Percentiles rank a stretch among this genome's conserved stretches.
phyloP scores from a whole-genome alignment of 2,888 invertebrate genomes.

The Cerceris ruficornis region DNA sequence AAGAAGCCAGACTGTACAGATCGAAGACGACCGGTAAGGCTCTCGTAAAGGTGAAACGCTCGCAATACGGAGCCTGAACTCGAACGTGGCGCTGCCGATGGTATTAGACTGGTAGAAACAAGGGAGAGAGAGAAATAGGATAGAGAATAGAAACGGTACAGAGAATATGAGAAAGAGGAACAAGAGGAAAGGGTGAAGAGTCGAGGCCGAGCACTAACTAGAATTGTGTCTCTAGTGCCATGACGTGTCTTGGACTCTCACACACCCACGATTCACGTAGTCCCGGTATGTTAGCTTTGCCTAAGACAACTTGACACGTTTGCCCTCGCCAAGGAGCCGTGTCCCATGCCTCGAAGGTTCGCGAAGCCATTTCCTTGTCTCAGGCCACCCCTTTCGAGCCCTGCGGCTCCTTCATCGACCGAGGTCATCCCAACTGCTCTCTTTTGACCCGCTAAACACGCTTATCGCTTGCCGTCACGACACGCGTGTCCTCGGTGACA shows the following conservation, averaged over 20 bases:
- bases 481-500: slow-evolving; percentile 19
- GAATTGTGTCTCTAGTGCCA: slow-evolving; percentile 68
- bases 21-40: slow-evolving; percentile 25
- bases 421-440: slow-evolving; percentile 29
- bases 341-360: slow-evolving; percentile 47
- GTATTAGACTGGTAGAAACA: neutral
- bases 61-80: slow-evolving; percentile 16
- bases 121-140: slow-evolving; percentile 16
- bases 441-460: slow-evolving; percentile 39
- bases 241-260: slow-evolving; percentile 51
- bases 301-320: slow-evolving; percentile 77
- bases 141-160: neutral
- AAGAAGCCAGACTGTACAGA: slow-evolving; percentile 26
- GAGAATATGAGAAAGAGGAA: neutral
- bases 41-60: slow-evolving; percentile 37
- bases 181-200: slow-evolving; percentile 36
- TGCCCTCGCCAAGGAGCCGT: slow-evolving; percentile 58
- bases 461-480: slow-evolving; percentile 34
- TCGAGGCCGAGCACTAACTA: slow-evolving; percentile 67
- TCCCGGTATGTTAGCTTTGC: slow-evolving; percentile 67
- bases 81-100: slow-evolving; percentile 15
- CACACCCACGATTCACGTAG: slow-evolving; percentile 14
- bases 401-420: slow-evolving; percentile 7
- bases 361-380: slow-evolving; percentile 58
- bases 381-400: slow-evolving; percentile 19